A percentile compares a stretch with the other conserved stretches of the same genome.
Conservation (phyloP, 2,113 vertebrate genomes). For the Crotalus helleri region DNA sequence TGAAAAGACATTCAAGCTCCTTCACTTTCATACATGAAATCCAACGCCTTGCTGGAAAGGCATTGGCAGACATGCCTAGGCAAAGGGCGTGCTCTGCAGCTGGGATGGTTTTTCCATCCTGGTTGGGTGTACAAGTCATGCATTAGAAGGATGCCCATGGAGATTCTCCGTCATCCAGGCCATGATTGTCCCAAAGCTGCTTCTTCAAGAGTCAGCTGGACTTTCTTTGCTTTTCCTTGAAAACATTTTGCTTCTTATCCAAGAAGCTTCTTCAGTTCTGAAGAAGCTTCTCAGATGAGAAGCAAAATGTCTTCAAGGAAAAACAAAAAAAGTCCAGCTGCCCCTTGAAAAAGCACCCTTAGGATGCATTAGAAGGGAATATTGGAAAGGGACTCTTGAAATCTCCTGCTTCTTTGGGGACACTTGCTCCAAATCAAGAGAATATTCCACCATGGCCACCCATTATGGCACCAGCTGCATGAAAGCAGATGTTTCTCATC, state of each 20-base stretch:
- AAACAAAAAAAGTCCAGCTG: background rate
- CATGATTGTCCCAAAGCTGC: background rate
- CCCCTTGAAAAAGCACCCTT: background rate
- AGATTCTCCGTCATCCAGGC: background rate
- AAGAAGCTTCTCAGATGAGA: background rate
- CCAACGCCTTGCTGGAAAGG: background rate
- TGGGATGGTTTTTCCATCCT: background rate
- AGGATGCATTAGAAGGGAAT: background rate
- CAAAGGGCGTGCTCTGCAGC: accelerated
- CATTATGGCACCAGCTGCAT: background rate
- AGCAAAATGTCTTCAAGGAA: background rate
- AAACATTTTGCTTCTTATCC: background rate
- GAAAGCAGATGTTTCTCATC: background rate
- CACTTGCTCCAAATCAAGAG: background rate
- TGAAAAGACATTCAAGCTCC: slow-evolving; percentile 21
- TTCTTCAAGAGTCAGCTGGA: background rate
- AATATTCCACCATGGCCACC: background rate
- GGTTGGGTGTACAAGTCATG: background rate
- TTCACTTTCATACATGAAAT: background rate
- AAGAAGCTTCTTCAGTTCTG: background rate
- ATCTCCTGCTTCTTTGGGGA: background rate
- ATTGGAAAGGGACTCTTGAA: background rate
- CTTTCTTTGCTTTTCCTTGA: background rate
- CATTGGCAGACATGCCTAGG: background rate
- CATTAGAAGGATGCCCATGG: background rate